Percentiles rank a stretch among this genome's conserved stretches.
These are phyloP conservation scores for Melopsittacus undulatus DNA, from an alignment of 2,797 vertebrate species.

Conservation along the genomic window DNA sequence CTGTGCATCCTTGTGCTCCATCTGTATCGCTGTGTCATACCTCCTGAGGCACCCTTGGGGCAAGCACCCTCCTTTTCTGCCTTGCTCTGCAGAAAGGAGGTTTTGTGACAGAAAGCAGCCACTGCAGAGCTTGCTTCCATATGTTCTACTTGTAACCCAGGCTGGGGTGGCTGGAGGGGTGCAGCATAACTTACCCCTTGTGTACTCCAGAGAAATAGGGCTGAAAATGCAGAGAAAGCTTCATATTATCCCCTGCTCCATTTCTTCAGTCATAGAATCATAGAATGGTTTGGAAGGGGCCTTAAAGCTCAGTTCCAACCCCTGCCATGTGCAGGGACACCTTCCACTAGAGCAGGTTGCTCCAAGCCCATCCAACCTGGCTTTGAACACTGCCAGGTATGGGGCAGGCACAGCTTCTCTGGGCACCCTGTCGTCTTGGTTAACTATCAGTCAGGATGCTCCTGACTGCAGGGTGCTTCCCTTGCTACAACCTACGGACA, in stretches of 20 bases:
- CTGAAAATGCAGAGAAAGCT: not conserved
- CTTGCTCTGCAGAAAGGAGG: not conserved
- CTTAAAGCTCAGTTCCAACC: not conserved
- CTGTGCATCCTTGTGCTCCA: not conserved
- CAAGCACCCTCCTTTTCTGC: not conserved
- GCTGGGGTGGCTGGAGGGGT: not conserved
- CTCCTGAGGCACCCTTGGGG: not conserved
- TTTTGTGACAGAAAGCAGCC: not conserved
- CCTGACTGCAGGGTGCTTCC: not conserved
- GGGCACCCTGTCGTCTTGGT: not conserved
- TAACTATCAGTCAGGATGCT: not conserved
- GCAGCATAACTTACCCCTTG: not conserved
- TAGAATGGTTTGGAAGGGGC: not conserved
- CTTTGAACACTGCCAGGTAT: not conserved
- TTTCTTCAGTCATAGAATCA: not conserved
- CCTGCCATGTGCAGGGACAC: not conserved
- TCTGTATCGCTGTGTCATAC: rapidly evolving
- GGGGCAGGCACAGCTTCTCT: not conserved
- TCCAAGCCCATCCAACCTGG: not conserved
- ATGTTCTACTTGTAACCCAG: not conserved
- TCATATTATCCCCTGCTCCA: not conserved
- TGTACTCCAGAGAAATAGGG: not conserved
- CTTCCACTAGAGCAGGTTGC: not conserved
- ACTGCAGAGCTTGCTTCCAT: not conserved
- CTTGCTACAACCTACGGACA: not conserved